Evolutionary conservation across 1,140 invertebrate genomes (phyloP).

Genomic region (Lerema accius): DNA sequence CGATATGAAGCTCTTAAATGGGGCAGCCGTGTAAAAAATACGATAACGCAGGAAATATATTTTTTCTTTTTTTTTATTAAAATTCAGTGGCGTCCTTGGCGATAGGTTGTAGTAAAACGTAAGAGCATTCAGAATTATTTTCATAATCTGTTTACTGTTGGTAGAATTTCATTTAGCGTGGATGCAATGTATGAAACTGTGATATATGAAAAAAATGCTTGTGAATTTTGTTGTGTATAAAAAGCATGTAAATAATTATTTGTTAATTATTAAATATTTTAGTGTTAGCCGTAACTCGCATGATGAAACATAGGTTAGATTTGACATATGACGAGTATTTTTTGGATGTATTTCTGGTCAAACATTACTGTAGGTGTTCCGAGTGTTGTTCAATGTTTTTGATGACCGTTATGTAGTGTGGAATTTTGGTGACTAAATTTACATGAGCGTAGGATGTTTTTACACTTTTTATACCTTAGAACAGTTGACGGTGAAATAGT

Average conservation of each 20-base stretch:
- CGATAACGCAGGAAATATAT: neutral
- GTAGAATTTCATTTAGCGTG: constrained; percentile 39
- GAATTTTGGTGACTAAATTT: constrained; percentile 24
- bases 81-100: neutral
- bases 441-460: constrained; percentile 19
- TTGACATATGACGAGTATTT: constrained; percentile 14
- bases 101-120: neutral
- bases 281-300: constrained; percentile 37
- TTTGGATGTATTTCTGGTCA: constrained; percentile 39
- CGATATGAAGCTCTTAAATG: too few relatives aligned
- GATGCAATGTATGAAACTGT: constrained; percentile 68
- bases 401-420: constrained; percentile 8
- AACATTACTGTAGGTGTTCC: neutral
- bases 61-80: neutral
- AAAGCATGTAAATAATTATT: constrained; percentile 30
- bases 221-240: constrained; percentile 64
- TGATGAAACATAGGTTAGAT: constrained; percentile 12
- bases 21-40: neutral
- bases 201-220: constrained; percentile 61
- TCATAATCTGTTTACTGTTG: neutral
- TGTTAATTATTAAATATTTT: constrained; percentile 25
- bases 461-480: constrained; percentile 23
- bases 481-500: neutral
- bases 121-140: constrained; percentile 1
- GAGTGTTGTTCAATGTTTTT: neutral